phyloP scores from a whole-genome alignment of 1,140 invertebrate genomes.

The Leptinotarsa defecta region DNA sequence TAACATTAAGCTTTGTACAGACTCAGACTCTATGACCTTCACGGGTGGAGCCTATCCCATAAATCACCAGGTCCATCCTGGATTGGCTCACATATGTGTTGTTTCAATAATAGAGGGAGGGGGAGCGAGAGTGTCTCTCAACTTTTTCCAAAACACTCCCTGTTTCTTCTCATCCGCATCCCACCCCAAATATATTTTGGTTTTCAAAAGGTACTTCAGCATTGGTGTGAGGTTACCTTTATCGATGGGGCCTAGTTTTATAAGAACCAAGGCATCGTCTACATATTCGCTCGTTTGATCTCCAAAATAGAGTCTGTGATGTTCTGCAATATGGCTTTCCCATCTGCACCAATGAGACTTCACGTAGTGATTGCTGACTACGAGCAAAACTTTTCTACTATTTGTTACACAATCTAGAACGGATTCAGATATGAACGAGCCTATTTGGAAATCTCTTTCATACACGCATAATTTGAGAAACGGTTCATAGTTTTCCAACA shows the following conservation, averaged over 20 bases:
- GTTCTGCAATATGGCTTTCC: constrained; percentile 67
- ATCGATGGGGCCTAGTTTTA: constrained; percentile 63
- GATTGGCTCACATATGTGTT: constrained; percentile 34
- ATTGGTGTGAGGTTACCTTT: constrained; percentile 61
- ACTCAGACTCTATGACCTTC: too few species aligned
- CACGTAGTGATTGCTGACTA: constrained; percentile 68
- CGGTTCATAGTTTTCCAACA: constrained; percentile 62
- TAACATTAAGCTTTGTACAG: too few species aligned
- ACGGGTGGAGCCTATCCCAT: too few species aligned
- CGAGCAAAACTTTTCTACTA: constrained; percentile 65
- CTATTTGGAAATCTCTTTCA: constrained; percentile 69
- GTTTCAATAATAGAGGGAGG: constrained; percentile 19
- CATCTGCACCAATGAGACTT: constrained; percentile 71
- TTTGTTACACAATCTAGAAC: constrained; percentile 64
- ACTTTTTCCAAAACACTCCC: constrained; percentile 61
- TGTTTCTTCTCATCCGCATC: constrained; percentile 57
- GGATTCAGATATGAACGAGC: constrained; percentile 65
- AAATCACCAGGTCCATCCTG: too few species aligned
- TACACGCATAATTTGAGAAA: constrained; percentile 67
- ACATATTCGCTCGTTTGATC: constrained; percentile 52
- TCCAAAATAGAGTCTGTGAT: constrained; percentile 60
- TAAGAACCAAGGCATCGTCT: constrained; percentile 64
- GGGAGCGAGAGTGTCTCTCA: constrained; percentile 49
- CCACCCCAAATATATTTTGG: constrained; percentile 66
- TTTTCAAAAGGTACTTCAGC: constrained; percentile 64